Evolutionary conservation across 2,113 vertebrate genomes (phyloP).

Genomic region (Thinocorus orbignyianus): DNA sequence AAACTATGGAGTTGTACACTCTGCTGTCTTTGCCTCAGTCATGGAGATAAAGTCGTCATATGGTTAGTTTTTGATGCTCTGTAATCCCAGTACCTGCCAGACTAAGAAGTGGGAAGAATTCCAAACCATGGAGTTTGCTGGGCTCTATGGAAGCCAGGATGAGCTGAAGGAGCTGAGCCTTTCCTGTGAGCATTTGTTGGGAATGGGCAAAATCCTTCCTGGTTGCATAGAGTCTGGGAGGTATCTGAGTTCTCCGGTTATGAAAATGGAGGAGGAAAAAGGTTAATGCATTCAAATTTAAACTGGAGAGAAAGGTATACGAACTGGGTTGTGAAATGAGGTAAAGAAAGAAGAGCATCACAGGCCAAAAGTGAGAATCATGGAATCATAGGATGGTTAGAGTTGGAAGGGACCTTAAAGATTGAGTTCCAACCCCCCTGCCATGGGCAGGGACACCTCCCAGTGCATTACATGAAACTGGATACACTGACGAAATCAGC

Average conservation of each 20-base stretch:
- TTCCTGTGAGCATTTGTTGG: background rate
- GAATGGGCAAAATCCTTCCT: background rate
- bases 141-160: background rate
- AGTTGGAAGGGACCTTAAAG: too few species aligned
- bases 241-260: background rate
- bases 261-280: background rate
- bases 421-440: too few species aligned
- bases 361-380: background rate
- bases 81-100: background rate
- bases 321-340: background rate
- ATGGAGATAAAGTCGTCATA: background rate
- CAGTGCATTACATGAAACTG: background rate
- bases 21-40: background rate
- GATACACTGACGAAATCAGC: background rate
- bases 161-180: background rate
- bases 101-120: background rate
- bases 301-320: background rate
- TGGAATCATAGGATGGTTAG: too few species aligned
- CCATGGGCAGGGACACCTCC: too few species aligned
- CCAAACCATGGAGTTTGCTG: background rate
- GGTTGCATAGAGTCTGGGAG: background rate
- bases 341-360: background rate
- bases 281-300: background rate
- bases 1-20: background rate
- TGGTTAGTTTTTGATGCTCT: background rate